Evolutionary conservation across 2,888 invertebrate species (phyloP), one percentile per base, ranked within the genome.

Genomic region (Exephanes ischioxanthus): DNA sequence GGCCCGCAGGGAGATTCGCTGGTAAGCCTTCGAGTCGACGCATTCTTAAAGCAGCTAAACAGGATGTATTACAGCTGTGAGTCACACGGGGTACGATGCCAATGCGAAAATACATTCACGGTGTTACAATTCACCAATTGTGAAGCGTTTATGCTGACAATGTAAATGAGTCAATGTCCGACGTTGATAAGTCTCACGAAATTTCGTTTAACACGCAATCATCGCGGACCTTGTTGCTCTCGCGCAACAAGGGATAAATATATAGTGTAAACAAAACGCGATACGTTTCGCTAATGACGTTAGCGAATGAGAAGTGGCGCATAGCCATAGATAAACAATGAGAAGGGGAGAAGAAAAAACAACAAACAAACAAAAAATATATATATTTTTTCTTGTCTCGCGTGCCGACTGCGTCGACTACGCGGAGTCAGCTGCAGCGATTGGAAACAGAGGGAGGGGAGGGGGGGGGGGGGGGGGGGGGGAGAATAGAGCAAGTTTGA

Each of bases 311-410:
- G 53, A 30, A 63, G 6, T 22, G 22, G 26, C 14, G 2, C 22
- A 55, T 19, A 63, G 26, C 63, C 0, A 33, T n/a, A 33, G 83
- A 83, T 83, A 79, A 77, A 67, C 72, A 77, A 71, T 66, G 53
- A n/a, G 14, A 33, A 2, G 61, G 45, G 9, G 37, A 37, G 66
- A 37, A 84, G 55, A 58, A 66, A 58, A 75, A 26, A 53, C 30
- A 41, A 55, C 19, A 16, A 55, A 33, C 37, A 16, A 72, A 37
- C 5, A 37, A 14, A 19, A 6, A 53, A 16, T 41, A 4, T 30
- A 3, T 26, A 61, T 73, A 41, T 55, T 77, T 68, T 84, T 68
- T 77, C 67, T n/a, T 41, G 80, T 80, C 67, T 80, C 76, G 76
- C 76, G 71, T 67, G 66, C 67, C 67, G 80, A 55, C 71, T 72